Percentiles rank a stretch among this genome's conserved stretches.
phyloP scores from a whole-genome alignment of 2,113 vertebrate genomes.

The Naja naja region DNA sequence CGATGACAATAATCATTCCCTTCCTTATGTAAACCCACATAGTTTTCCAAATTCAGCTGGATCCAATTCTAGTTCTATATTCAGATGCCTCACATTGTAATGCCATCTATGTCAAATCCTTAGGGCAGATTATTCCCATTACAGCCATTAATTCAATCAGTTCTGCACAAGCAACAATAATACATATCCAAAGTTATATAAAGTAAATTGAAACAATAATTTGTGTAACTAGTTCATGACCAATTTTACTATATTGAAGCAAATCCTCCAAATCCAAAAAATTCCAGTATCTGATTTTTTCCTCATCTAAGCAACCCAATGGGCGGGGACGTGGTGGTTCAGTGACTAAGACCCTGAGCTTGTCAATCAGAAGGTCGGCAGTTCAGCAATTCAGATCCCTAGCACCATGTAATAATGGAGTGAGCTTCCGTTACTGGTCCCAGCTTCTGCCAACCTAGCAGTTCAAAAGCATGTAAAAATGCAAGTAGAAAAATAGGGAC shows the following conservation, averaged over 20 bases:
- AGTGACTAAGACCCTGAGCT: no score
- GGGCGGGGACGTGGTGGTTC: no score
- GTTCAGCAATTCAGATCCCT: no score
- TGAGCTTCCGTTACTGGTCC: no score
- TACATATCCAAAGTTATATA: not conserved
- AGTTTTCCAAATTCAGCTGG: not conserved
- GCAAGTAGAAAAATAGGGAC: no score
- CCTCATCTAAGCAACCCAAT: not conserved
- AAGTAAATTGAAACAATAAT: not conserved
- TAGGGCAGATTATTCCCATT: not conserved
- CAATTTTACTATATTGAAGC: not conserved
- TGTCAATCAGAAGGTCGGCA: no score
- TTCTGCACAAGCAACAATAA: not conserved
- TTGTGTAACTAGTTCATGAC: not conserved
- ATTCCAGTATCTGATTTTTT: not conserved
- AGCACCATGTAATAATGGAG: no score
- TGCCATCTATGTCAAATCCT: not conserved
- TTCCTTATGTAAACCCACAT: not conserved
- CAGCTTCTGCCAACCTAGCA: no score
- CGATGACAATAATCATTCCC: not conserved
- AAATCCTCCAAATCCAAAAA: not conserved
- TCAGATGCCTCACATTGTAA: not conserved
- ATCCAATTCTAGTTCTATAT: not conserved
- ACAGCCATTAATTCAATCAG: not conserved
- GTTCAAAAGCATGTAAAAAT: no score